Percentiles rank a stretch among this genome's conserved stretches.
Evolutionary conservation across 2,113 vertebrate genomes (phyloP).

Genomic region (Neotragus pygmaeus): DNA sequence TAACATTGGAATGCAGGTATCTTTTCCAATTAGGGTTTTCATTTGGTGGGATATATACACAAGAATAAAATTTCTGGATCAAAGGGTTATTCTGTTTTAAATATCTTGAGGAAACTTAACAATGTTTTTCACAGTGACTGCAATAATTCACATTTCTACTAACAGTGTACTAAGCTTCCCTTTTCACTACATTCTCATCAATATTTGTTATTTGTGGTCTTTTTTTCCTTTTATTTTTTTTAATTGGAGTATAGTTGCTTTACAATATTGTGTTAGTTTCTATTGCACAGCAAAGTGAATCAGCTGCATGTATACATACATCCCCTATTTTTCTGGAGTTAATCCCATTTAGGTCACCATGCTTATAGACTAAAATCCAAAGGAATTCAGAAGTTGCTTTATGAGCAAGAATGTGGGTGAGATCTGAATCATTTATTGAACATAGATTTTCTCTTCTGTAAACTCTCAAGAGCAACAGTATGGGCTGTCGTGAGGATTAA

Average conservation of each 20-base stretch:
- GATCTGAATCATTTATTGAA: background rate
- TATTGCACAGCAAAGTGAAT: background rate
- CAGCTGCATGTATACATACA: background rate
- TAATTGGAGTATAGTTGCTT: background rate
- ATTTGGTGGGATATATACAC: background rate
- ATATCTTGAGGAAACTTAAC: background rate
- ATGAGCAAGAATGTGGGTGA: background rate
- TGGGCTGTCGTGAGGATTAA: background rate
- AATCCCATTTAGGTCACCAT: background rate
- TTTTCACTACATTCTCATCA: background rate
- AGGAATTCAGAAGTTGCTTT: background rate
- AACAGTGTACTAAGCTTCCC: background rate
- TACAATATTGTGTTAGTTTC: background rate
- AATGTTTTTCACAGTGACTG: background rate
- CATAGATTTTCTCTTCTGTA: background rate
- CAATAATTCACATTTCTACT: background rate
- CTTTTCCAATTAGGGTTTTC: background rate
- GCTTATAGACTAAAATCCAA: background rate
- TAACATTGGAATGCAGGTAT: background rate
- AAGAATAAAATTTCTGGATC: background rate
- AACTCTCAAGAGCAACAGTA: background rate
- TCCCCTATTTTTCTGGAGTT: background rate
- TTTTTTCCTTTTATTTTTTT: background rate
- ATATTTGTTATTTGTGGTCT: background rate
- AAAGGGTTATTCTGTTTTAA: background rate